phyloP scores from a whole-genome alignment of 2,113 vertebrate genomes.

The Malurus melanocephalus region DNA sequence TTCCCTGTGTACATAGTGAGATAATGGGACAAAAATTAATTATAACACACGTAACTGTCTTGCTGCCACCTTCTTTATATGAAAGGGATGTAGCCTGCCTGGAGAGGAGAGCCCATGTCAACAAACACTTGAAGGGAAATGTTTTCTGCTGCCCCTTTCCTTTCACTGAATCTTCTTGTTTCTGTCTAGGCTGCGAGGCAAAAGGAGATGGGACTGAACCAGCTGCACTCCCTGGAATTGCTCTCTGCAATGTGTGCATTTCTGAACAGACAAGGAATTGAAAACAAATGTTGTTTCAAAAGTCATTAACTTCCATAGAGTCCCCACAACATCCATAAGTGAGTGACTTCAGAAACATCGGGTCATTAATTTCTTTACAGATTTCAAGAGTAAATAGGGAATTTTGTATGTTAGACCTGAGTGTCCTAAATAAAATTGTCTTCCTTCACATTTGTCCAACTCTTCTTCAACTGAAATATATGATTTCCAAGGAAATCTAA shows the following conservation, averaged over 20 bases:
- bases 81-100: neutral
- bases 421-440: neutral
- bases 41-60: neutral
- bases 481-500: neutral
- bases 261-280: neutral
- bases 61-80: neutral
- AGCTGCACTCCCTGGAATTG: neutral
- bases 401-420: neutral
- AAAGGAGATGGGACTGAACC: neutral
- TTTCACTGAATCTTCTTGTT: neutral
- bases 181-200: neutral
- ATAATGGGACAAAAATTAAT: neutral
- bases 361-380: neutral
- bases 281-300: neutral
- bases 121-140: neutral
- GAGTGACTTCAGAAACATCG: neutral
- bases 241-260: neutral
- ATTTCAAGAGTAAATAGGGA: neutral
- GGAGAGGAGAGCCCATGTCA: accelerated
- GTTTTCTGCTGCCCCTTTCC: neutral
- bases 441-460: neutral
- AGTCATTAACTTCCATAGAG: neutral
- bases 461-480: neutral
- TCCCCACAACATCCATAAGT: neutral
- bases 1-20: neutral